Evolutionary conservation across 1,140 invertebrate genomes (phyloP).

Genomic region (Macrosteles quadrilineatus): DNA sequence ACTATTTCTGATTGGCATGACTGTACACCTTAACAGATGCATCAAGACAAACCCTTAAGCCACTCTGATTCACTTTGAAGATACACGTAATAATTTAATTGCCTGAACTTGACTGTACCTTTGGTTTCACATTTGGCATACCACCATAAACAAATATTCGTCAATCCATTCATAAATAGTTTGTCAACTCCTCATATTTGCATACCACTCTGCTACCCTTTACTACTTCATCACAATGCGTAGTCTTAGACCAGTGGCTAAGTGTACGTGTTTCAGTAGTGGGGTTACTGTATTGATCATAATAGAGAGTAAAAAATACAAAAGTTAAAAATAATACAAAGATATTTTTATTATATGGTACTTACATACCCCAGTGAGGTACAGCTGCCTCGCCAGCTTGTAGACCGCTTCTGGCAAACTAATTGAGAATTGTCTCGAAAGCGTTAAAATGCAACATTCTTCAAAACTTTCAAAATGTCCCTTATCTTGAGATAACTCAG

Average conservation of each 20-base stretch:
- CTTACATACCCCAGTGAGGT: slow-evolving; percentile 17
- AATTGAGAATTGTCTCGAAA: neutral
- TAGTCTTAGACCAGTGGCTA: neutral
- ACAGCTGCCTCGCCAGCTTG: neutral
- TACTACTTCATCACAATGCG: too few relatives aligned
- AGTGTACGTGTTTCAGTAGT: neutral
- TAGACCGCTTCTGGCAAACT: neutral
- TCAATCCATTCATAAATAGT: too few relatives aligned
- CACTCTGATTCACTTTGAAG: too few relatives aligned
- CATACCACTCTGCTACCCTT: neutral
- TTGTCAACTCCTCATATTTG: neutral
- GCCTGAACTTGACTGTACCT: too few relatives aligned
- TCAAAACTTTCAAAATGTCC: slow-evolving; percentile 9
- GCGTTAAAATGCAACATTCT: neutral
- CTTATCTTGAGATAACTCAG: neutral
- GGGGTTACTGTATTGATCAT: neutral
- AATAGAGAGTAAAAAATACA: neutral
- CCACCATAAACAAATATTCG: too few relatives aligned
- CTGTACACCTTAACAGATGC: too few relatives aligned
- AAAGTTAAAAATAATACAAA: neutral
- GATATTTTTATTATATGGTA: neutral
- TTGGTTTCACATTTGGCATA: too few relatives aligned
- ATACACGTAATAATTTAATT: too few relatives aligned
- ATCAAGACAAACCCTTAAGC: too few relatives aligned
- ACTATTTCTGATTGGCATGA: too few relatives aligned